A percentile compares a stretch with the other conserved stretches of the same genome.
phyloP scores from a whole-genome alignment of 2,888 invertebrate genomes.

The Lissocephala sabroskyi region DNA sequence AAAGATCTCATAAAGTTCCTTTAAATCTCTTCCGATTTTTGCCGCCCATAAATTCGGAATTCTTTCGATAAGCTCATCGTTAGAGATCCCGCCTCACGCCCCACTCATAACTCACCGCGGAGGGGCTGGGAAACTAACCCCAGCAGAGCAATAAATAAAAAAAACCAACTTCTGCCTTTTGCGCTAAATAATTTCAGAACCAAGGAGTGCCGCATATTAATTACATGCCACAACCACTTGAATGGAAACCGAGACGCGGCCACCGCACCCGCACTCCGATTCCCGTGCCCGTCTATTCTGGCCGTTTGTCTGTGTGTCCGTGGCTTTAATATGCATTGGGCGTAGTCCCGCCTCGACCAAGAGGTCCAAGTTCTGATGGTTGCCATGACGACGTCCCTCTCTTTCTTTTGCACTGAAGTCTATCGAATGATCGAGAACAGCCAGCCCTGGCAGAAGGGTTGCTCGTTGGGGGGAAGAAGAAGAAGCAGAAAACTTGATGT shows the following conservation, averaged over 20 bases:
- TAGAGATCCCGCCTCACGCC: too few species aligned
- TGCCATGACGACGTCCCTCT: too few species aligned
- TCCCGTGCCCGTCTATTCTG: background rate
- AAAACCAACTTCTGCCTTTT: slow-evolving; percentile 30
- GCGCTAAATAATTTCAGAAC: slow-evolving; percentile 43
- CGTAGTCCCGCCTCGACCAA: slow-evolving; percentile 36
- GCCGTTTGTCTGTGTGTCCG: background rate
- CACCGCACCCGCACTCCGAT: slow-evolving; percentile 1
- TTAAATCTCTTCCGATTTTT: too few species aligned
- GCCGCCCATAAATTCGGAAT: too few species aligned
- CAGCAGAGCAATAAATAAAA: slow-evolving; percentile 5
- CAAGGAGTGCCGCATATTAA: slow-evolving; percentile 63
- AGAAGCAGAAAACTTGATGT: background rate
- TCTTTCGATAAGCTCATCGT: too few species aligned
- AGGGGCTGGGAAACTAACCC: too few species aligned
- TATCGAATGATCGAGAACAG: slow-evolving; percentile 7
- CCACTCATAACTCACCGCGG: too few species aligned
- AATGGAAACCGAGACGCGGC: slow-evolving; percentile 40
- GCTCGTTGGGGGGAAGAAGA: background rate
- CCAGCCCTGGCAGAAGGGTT: background rate
- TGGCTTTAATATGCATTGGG: slow-evolving; percentile 41
- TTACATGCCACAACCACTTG: slow-evolving; percentile 47
- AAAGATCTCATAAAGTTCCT: too few species aligned
- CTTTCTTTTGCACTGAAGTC: slow-evolving; percentile 16
- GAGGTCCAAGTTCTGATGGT: too few species aligned